Evolutionary conservation across 2,797 vertebrate genomes (phyloP).

Genomic region (Lycodopsis pacificus): DNA sequence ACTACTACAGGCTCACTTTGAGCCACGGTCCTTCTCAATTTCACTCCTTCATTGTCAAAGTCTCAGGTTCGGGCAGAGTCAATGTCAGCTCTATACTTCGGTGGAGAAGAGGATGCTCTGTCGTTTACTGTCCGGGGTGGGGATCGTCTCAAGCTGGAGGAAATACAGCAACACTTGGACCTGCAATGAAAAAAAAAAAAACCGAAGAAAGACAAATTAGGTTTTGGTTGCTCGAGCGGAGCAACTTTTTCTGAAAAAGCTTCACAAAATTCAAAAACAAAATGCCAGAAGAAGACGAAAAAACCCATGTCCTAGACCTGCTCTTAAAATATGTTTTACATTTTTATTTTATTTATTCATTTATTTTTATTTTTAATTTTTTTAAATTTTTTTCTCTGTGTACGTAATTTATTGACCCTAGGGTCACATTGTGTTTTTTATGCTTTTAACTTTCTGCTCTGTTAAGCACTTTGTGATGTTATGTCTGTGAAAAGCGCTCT

Average conservation of each 20-base stretch:
- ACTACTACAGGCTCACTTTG: conserved; percentile 73
- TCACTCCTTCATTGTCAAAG: conserved; percentile 34
- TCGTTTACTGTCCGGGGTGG: conserved; percentile 96
- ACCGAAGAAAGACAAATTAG: background rate
- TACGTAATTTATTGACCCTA: no score
- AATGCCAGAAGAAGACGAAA: background rate
- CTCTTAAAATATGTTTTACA: no score
- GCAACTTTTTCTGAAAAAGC: background rate
- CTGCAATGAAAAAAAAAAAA: conserved; percentile 71
- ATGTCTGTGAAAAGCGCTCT: no score
- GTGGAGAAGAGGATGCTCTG: conserved; percentile 99
- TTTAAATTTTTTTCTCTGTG: no score
- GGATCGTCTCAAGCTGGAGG: conserved; percentile 97
- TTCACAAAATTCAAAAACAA: background rate
- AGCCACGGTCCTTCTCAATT: conserved; percentile 61
- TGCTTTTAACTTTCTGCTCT: no score
- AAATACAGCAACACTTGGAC: conserved; percentile 98
- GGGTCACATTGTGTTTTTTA: no score
- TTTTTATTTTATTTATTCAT: no score
- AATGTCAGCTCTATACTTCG: conserved; percentile 87
- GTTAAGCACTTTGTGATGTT: no score
- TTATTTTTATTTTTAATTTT: no score
- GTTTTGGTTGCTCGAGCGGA: background rate
- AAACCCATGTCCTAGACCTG: no score
- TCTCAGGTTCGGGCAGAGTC: conserved; percentile 23